Percentiles rank a stretch among this genome's conserved stretches.
These are phyloP conservation scores for Trichonephila clavipes DNA, from an alignment of 1,140 invertebrate species.

Conservation along the genomic window DNA sequence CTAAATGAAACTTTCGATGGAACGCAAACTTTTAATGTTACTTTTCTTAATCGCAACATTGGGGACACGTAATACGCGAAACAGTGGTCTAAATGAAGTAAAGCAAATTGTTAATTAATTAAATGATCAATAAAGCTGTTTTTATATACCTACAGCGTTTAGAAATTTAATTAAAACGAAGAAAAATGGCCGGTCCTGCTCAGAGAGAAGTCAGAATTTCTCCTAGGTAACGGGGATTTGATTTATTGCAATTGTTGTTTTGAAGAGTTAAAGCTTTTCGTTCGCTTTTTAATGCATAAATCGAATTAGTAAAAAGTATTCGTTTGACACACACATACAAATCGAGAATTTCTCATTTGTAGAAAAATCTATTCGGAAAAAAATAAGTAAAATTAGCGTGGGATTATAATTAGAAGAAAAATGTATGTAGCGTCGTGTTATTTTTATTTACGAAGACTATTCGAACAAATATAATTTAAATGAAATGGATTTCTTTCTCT, in stretches of 20 bases:
- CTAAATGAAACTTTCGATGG: conserved; percentile 23
- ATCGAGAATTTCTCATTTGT: not conserved
- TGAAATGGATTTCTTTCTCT: no score
- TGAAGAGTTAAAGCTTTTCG: not conserved
- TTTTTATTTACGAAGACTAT: no score
- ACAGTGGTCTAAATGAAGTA: conserved; percentile 17
- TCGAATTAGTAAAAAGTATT: not conserved
- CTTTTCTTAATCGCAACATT: conserved; percentile 19
- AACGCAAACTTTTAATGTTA: not conserved
- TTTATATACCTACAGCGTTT: not conserved
- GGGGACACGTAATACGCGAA: no score
- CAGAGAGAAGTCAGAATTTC: not conserved
- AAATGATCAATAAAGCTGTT: conserved; percentile 38
- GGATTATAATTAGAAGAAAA: no score
- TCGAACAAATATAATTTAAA: no score
- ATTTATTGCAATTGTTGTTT: conserved; percentile 29
- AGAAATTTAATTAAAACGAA: conserved; percentile 41
- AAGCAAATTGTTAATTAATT: conserved; percentile 59
- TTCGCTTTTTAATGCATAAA: not conserved
- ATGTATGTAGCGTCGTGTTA: no score
- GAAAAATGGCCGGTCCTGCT: not conserved
- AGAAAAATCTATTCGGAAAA: no score
- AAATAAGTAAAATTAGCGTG: no score
- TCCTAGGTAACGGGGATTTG: not conserved
- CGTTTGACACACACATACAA: not conserved